Evolutionary conservation across 2,888 invertebrate species (phyloP).

Genomic region (Phasia obesa): DNA sequence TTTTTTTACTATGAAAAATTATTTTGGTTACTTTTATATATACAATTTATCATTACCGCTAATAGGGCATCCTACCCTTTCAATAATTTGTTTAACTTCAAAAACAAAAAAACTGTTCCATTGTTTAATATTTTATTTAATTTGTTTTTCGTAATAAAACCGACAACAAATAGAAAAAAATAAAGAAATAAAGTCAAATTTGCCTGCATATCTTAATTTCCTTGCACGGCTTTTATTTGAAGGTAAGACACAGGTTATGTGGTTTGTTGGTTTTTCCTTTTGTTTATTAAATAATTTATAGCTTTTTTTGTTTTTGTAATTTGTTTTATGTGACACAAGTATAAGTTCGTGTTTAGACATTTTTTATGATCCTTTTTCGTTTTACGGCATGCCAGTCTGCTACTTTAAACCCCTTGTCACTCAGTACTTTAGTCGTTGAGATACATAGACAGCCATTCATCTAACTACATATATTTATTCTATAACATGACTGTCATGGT

Average conservation of each 20-base stretch:
- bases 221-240: background rate
- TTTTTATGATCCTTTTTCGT: conserved; percentile 51
- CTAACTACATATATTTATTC: conserved; percentile 45
- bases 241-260: no score
- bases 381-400: conserved; percentile 26
- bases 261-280: background rate
- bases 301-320: conserved; percentile 42
- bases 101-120: background rate
- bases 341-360: conserved; percentile 65
- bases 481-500: conserved; percentile 39
- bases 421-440: background rate
- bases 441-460: conserved; percentile 15
- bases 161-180: background rate
- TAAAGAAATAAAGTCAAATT: background rate
- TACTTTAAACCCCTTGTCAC: background rate
- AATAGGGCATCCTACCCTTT: no score
- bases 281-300: conserved; percentile 52
- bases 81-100: background rate
- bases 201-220: background rate
- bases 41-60: no score
- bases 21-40: no score
- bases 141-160: background rate
- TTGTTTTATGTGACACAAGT: conserved; percentile 48
- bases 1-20: no score
- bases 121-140: background rate